Evolutionary conservation across 2,797 vertebrate species (phyloP).

Genomic region (Ctenopoma multispine): DNA sequence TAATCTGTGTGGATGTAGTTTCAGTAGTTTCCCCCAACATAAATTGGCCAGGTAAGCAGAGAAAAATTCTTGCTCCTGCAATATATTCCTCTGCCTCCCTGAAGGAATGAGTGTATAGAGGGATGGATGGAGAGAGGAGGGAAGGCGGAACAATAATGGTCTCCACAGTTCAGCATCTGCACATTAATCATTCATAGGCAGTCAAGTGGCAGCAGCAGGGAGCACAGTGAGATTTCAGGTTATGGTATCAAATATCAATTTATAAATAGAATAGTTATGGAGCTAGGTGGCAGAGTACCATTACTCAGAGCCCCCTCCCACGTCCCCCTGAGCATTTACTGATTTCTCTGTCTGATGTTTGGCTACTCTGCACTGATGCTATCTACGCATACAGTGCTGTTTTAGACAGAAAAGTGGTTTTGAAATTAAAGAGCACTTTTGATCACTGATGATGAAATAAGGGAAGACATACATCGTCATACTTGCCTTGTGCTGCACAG

Average conservation of each 20-base stretch:
- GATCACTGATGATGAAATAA: conserved; percentile 7
- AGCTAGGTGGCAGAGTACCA: conserved; percentile 67
- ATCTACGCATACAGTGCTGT: neutral
- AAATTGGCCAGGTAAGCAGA: conserved; percentile 52
- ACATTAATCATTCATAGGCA: conserved; percentile 87
- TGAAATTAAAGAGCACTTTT: conserved; percentile 2
- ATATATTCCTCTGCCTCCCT: conserved; percentile 64
- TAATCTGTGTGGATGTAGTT: neutral
- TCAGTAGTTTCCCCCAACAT: conserved; percentile 21
- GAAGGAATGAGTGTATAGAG: conserved; percentile 60
- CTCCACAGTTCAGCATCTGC: conserved; percentile 83
- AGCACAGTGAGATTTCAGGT: conserved; percentile 82
- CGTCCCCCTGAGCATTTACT: conserved; percentile 13
- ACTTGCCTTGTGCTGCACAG: neutral
- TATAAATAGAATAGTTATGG: conserved; percentile 84
- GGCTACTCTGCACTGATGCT: conserved; percentile 15
- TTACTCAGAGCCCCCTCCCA: conserved; percentile 60
- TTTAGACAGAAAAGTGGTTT: neutral
- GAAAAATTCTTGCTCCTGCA: conserved; percentile 64
- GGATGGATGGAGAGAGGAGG: conserved; percentile 41
- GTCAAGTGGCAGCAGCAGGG: conserved; percentile 81
- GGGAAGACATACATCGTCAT: neutral
- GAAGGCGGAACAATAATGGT: conserved; percentile 75
- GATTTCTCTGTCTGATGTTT: conserved; percentile 38
- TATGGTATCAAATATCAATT: conserved; percentile 85